phyloP scores from a whole-genome alignment of 2,113 vertebrate species.

The Cyphomyrus plagiostoma region DNA sequence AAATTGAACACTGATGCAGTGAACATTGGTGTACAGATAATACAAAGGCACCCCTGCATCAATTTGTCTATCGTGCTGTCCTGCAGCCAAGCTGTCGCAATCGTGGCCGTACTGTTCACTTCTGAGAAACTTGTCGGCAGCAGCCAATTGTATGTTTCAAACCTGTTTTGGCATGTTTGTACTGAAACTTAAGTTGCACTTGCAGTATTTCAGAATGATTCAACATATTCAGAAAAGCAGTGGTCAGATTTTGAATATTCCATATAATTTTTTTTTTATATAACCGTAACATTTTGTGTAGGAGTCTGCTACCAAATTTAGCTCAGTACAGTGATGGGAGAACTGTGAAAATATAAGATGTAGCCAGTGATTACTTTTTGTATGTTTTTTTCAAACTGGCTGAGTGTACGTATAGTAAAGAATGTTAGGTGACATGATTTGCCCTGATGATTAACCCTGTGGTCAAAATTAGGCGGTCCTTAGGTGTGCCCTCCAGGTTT shows the following conservation, averaged over 20 bases:
- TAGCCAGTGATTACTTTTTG: neutral
- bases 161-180: neutral
- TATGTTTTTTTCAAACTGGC: neutral
- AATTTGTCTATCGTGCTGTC: neutral
- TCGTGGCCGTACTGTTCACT: fast-evolving
- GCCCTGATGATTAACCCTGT: neutral
- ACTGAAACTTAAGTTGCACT: neutral
- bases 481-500: neutral
- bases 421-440: neutral
- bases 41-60: neutral
- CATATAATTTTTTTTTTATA: neutral
- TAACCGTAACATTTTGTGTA: neutral
- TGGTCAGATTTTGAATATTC: neutral
- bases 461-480: neutral
- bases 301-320: neutral
- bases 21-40: neutral
- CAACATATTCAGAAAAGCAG: neutral
- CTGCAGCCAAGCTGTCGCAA: neutral
- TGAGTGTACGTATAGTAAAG: neutral
- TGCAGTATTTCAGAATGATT: neutral
- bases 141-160: neutral
- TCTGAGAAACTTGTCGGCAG: neutral
- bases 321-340: neutral
- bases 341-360: neutral
- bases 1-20: neutral